Conservation (phyloP, 2,113 vertebrate species). For the Epinephelus lanceolatus region DNA sequence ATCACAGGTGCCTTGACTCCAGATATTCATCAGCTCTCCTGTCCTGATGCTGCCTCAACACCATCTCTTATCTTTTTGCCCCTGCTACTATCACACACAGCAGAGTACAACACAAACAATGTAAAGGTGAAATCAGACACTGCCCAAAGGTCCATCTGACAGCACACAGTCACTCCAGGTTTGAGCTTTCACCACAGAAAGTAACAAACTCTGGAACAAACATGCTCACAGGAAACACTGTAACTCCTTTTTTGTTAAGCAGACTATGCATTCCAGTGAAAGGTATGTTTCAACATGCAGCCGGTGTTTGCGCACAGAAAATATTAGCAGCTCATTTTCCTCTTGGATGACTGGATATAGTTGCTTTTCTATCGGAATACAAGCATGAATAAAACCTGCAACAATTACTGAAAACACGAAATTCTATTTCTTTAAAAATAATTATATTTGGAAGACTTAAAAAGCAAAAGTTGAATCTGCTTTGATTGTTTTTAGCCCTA, state of each 20-base stretch:
- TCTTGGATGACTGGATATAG: background rate
- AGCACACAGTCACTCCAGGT: background rate
- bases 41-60: background rate
- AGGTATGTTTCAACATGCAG: constrained; percentile 74
- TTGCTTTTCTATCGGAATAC: background rate
- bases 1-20: background rate
- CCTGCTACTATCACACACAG: background rate
- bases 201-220: constrained; percentile 35
- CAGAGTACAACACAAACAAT: background rate
- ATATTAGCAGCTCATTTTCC: constrained; percentile 19
- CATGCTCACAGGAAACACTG: constrained; percentile 44
- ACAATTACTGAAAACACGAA: background rate
- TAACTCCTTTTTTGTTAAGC: constrained; percentile 23
- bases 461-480: background rate
- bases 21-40: background rate
- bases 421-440: too few species aligned
- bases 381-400: background rate
- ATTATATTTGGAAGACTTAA: background rate
- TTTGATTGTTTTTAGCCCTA: background rate
- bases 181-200: constrained; percentile 1
- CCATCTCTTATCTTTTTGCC: background rate
- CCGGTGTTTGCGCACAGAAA: constrained; percentile 31
- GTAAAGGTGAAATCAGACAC: background rate
- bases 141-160: constrained; percentile 4
- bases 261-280: constrained; percentile 56